Percentiles rank a stretch among this genome's conserved stretches.
Conservation (phyloP, 2,797 vertebrate genomes). For the Pipistrellus kuhlii region DNA sequence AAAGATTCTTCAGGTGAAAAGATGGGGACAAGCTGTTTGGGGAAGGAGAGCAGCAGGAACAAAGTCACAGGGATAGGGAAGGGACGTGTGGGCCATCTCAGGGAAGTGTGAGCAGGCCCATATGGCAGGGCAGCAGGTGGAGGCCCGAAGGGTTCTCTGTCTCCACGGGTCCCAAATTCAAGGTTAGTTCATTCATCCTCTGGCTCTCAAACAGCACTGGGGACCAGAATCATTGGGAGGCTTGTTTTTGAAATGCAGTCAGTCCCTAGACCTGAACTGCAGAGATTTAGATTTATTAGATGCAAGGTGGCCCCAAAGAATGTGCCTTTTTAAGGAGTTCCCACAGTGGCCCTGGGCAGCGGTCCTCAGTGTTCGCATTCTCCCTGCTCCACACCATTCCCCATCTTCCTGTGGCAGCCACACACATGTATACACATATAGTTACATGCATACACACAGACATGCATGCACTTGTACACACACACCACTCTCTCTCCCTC, state of each 20-base stretch:
- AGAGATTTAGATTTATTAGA: not conserved
- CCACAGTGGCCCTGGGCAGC: too few relatives aligned
- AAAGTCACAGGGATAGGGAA: not conserved
- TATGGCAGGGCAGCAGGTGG: not conserved
- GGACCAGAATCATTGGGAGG: not conserved
- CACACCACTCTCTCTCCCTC: not conserved
- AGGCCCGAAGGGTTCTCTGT: not conserved
- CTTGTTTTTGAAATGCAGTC: not conserved
- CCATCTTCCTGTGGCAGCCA: not conserved
- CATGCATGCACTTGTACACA: rapidly evolving
- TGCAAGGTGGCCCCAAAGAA: not conserved
- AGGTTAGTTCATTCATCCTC: not conserved
- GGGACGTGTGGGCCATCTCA: not conserved
- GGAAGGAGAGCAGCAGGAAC: not conserved
- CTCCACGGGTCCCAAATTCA: not conserved
- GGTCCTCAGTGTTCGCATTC: not conserved
- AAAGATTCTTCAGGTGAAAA: not conserved
- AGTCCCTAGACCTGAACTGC: not conserved
- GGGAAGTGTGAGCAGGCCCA: not conserved
- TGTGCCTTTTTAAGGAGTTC: not conserved
- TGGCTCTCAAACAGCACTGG: not conserved
- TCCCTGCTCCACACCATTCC: not conserved
- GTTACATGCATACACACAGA: not conserved
- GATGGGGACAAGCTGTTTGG: not conserved
- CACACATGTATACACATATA: not conserved